These are phyloP conservation scores for Bostrychus sinensis DNA, from an alignment of 2,113 vertebrate genomes.

Conservation along the genomic window DNA sequence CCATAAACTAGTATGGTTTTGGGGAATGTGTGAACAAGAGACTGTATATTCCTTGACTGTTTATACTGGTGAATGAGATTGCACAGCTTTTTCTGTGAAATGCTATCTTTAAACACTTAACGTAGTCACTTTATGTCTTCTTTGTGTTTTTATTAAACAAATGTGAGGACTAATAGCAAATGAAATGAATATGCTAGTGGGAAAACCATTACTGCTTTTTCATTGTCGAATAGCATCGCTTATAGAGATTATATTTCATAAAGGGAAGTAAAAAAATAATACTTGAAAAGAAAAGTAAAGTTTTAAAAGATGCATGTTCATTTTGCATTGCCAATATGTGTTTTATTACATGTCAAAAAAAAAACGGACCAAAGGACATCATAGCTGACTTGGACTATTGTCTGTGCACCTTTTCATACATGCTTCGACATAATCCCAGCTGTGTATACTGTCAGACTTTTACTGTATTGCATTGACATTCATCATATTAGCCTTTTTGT, in stretches of 20 bases:
- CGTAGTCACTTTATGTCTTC: slow-evolving; percentile 85
- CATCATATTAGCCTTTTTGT: slow-evolving; percentile 82
- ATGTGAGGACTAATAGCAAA: slow-evolving; percentile 82
- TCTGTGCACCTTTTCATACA: slow-evolving; percentile 71
- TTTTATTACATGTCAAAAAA: slow-evolving; percentile 54
- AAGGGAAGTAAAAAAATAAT: slow-evolving; percentile 78
- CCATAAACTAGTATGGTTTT: slow-evolving; percentile 76
- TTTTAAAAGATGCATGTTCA: slow-evolving; percentile 77
- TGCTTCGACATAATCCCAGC: slow-evolving; percentile 58
- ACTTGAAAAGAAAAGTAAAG: slow-evolving; percentile 85
- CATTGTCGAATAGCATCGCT: slow-evolving; percentile 77
- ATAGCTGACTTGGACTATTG: slow-evolving; percentile 74
- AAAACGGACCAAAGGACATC: slow-evolving; percentile 70
- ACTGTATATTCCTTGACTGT: slow-evolving; percentile 72
- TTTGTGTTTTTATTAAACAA: slow-evolving; percentile 85
- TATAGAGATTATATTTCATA: slow-evolving; percentile 82
- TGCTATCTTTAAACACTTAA: slow-evolving; percentile 76
- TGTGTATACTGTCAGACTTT: slow-evolving; percentile 77
- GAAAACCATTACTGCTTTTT: slow-evolving; percentile 78
- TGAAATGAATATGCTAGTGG: slow-evolving; percentile 78
- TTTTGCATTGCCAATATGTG: slow-evolving; percentile 76
- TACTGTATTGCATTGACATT: slow-evolving; percentile 85
- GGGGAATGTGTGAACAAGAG: slow-evolving; percentile 73
- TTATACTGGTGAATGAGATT: slow-evolving; percentile 87
- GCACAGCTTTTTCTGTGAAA: slow-evolving; percentile 88